Conservation (phyloP, 2,797 vertebrate genomes). For the Acanthurus lineatus region DNA sequence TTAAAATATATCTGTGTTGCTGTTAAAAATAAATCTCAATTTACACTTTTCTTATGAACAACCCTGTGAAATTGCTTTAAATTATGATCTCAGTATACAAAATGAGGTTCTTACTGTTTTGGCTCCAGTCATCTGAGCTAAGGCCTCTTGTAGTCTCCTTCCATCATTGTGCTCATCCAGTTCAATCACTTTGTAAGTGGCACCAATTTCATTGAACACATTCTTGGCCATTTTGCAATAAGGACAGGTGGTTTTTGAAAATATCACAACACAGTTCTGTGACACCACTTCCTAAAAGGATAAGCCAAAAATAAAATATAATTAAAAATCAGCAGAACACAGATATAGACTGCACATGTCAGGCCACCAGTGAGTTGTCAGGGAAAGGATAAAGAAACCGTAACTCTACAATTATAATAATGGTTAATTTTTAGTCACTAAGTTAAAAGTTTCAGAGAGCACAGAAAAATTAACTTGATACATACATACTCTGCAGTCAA, state of each 20-base stretch:
- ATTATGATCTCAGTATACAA: not conserved
- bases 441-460: not conserved
- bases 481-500: not conserved
- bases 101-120: slow-evolving; percentile 88
- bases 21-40: no score
- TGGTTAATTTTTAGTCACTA: not conserved
- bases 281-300: slow-evolving; percentile 90
- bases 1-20: no score
- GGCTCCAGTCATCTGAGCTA: slow-evolving; percentile 91
- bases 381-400: not conserved
- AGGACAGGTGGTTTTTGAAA: slow-evolving; percentile 95
- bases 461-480: not conserved
- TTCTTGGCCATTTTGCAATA: slow-evolving; percentile 96
- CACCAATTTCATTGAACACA: slow-evolving; percentile 91
- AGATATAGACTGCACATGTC: not conserved
- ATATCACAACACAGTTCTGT: slow-evolving; percentile 96
- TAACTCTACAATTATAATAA: not conserved
- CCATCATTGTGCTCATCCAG: slow-evolving; percentile 91
- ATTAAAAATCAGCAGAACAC: slow-evolving; percentile 8
- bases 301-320: not conserved
- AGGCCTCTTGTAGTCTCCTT: slow-evolving; percentile 89
- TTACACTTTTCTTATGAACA: no score
- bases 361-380: not conserved
- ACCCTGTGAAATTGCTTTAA: not conserved
- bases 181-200: slow-evolving; percentile 91